These are phyloP conservation scores for Pegoplata infirma DNA, from an alignment of 2,888 invertebrate species.

Conservation along the genomic window DNA sequence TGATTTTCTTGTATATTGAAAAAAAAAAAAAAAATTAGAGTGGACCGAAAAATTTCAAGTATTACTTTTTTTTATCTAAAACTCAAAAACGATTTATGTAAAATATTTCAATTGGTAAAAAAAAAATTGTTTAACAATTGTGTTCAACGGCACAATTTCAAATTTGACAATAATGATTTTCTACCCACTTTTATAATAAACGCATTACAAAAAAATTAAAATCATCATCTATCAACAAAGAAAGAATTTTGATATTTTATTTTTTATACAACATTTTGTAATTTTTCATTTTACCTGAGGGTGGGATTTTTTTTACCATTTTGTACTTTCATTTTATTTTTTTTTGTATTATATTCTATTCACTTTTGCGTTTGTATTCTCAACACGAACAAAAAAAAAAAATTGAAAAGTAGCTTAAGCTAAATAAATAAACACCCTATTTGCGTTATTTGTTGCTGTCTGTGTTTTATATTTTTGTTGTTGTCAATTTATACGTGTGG, in stretches of 20 bases:
- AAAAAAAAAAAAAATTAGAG: neutral
- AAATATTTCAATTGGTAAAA: too few relatives aligned
- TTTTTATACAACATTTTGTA: neutral
- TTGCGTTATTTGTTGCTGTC: slow-evolving; percentile 1
- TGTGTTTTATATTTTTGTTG: too few relatives aligned
- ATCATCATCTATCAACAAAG: neutral
- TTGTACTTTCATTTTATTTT: neutral
- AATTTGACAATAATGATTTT: too few relatives aligned
- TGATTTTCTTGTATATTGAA: slow-evolving; percentile 13
- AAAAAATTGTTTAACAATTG: too few relatives aligned
- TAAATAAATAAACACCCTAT: slow-evolving; percentile 49
- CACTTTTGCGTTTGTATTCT: neutral
- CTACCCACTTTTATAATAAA: too few relatives aligned
- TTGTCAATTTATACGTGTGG: too few relatives aligned
- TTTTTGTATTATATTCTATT: slow-evolving; percentile 1
- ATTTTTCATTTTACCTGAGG: too few relatives aligned
- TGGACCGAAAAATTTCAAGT: too few relatives aligned
- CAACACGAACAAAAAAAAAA: neutral
- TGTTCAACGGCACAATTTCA: too few relatives aligned
- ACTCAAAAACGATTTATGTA: too few relatives aligned
- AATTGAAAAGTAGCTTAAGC: slow-evolving; percentile 24
- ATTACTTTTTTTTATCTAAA: too few relatives aligned
- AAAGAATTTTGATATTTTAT: neutral
- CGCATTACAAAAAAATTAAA: too few relatives aligned
- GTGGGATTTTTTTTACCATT: neutral